These are phyloP conservation scores for Hemitrygon akajei DNA, from an alignment of 2,797 vertebrate genomes.

Conservation along the genomic window DNA sequence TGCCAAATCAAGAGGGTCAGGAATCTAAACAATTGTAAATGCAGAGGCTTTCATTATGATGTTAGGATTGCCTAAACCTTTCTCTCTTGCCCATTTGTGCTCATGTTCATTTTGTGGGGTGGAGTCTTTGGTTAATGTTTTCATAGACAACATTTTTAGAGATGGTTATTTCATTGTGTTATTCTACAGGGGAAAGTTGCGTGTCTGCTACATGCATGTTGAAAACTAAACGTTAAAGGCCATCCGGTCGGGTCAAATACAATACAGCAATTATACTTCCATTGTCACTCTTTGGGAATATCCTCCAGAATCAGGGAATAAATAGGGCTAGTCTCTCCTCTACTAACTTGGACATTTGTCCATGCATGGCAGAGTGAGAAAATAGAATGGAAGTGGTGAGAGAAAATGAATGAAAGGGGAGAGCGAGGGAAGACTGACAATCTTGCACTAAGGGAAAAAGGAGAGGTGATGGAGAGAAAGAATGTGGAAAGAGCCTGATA, in stretches of 20 bases:
- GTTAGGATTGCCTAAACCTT: neutral
- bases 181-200: neutral
- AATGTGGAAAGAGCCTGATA: no score
- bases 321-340: neutral
- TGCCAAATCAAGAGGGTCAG: neutral
- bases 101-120: neutral
- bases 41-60: constrained; percentile 25
- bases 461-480: neutral
- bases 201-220: neutral
- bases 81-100: constrained; percentile 40
- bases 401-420: neutral
- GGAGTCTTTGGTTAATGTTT: neutral
- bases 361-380: no score
- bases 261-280: constrained; percentile 13
- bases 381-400: neutral
- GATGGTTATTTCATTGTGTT: neutral
- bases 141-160: neutral
- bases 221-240: neutral
- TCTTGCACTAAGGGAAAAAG: neutral
- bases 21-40: constrained; percentile 39
- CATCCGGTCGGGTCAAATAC: constrained; percentile 36
- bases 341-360: neutral
- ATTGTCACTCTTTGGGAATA: constrained; percentile 38
- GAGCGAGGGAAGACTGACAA: neutral
- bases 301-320: neutral